These are phyloP conservation scores for Parazoanthus darwini DNA, from an alignment of 92 coral and sea anemone genomes.

Conservation along the genomic window DNA sequence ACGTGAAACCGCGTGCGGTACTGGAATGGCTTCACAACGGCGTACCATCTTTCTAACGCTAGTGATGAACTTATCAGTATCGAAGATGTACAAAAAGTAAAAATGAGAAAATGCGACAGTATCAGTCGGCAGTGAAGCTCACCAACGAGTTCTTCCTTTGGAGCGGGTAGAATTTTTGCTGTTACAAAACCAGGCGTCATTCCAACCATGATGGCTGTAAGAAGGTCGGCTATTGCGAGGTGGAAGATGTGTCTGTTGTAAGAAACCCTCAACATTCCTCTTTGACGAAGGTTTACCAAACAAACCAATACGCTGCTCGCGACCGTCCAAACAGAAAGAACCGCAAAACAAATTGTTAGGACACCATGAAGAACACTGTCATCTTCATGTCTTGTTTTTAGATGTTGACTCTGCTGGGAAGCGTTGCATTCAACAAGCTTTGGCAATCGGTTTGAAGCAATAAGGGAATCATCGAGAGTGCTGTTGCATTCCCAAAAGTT, in stretches of 20 bases:
- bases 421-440: constrained; percentile 7
- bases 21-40: constrained; percentile 57
- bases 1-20: constrained; percentile 60
- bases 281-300: constrained; percentile 51
- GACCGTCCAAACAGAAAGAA: constrained; percentile 45
- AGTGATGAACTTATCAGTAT: constrained; percentile 58
- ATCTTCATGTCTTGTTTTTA: background rate
- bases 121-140: constrained; percentile 60
- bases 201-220: constrained; percentile 47
- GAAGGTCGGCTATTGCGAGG: constrained; percentile 57
- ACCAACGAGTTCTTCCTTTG: constrained; percentile 37
- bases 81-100: constrained; percentile 52
- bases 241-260: constrained; percentile 61
- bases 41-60: constrained; percentile 69
- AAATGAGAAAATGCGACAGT: constrained; percentile 57
- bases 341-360: constrained; percentile 41
- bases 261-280: constrained; percentile 53
- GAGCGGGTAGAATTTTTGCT: constrained; percentile 30
- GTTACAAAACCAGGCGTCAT: constrained; percentile 68
- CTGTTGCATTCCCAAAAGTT: background rate
- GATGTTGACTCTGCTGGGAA: background rate
- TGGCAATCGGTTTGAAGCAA: background rate
- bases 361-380: background rate
- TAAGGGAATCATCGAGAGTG: background rate
- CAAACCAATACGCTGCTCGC: constrained; percentile 56